Percentiles rank a stretch among this genome's conserved stretches.
phyloP scores from a whole-genome alignment of 2,797 vertebrate species.

The Heterohyrax brucei region DNA sequence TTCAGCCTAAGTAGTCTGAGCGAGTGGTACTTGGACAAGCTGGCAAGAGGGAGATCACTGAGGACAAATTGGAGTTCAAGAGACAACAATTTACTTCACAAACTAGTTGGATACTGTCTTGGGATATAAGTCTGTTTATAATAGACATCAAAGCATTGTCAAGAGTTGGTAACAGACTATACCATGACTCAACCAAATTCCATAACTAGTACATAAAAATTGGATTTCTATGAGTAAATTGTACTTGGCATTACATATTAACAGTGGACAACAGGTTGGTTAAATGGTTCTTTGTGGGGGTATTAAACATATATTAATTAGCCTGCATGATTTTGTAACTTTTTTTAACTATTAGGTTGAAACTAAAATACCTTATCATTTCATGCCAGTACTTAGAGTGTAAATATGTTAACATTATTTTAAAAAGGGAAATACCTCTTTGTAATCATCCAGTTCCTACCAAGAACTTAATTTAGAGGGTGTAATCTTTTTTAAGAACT shows the following conservation, averaged over 20 bases:
- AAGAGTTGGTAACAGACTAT: conserved; percentile 34
- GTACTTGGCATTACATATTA: not conserved
- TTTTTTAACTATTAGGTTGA: conserved; percentile 17
- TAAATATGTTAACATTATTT: conserved; percentile 52
- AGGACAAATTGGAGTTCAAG: not conserved
- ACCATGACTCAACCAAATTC: conserved; percentile 49
- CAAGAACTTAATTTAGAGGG: conserved; percentile 37
- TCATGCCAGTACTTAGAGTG: conserved; percentile 51
- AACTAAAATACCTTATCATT: conserved; percentile 56
- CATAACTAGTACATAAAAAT: conserved; percentile 9
- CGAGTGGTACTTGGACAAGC: not conserved
- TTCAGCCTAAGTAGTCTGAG: not conserved
- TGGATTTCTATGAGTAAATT: conserved; percentile 20
- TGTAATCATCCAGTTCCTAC: conserved; percentile 49
- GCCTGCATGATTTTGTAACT: not conserved
- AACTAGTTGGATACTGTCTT: not conserved
- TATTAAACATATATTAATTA: conserved; percentile 47
- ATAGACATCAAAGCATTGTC: conserved; percentile 23
- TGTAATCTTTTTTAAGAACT: conserved; percentile 17
- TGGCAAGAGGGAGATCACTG: not conserved
- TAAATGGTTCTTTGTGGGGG: conserved; percentile 50
- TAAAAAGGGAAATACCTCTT: conserved; percentile 49
- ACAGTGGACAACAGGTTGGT: not conserved
- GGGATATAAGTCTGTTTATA: conserved; percentile 44
- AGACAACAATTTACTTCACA: not conserved